phyloP scores from a whole-genome alignment of 2,888 invertebrate genomes.

The Microctonus hyperodae region DNA sequence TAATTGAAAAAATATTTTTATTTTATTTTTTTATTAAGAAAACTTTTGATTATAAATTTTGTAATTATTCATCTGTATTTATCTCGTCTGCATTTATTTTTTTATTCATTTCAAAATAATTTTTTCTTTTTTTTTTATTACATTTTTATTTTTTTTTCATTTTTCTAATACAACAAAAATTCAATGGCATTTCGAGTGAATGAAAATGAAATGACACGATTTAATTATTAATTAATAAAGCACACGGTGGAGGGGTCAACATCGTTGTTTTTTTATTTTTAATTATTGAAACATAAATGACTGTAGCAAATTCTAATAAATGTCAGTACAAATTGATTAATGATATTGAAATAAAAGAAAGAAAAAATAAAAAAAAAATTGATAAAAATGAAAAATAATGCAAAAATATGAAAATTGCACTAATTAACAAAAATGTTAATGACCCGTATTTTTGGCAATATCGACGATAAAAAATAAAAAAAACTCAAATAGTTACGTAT shows the following conservation, averaged over 20 bases:
- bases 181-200: neutral
- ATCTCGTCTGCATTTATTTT: neutral
- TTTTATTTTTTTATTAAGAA: no score
- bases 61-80: no score
- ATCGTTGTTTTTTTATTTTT: conserved; percentile 31
- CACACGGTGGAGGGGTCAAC: conserved; percentile 30
- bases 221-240: conserved; percentile 4
- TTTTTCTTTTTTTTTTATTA: neutral
- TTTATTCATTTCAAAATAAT: neutral
- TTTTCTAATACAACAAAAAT: no score
- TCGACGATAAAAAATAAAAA: conserved; percentile 44
- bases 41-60: no score
- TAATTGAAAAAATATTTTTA: no score
- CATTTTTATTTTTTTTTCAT: no score
- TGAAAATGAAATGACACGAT: no score
- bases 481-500: conserved; percentile 30
- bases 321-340: conserved; percentile 60
- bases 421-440: conserved; percentile 26
- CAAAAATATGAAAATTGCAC: conserved; percentile 33
- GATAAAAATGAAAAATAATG: conserved; percentile 37
- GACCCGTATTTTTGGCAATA: conserved; percentile 60
- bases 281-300: conserved; percentile 38
- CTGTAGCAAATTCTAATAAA: conserved; percentile 59
- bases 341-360: conserved; percentile 26
- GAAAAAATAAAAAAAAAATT: conserved; percentile 36